These are phyloP conservation scores for Synergus gifuensis DNA, from an alignment of 2,888 invertebrate species.

Conservation along the genomic window DNA sequence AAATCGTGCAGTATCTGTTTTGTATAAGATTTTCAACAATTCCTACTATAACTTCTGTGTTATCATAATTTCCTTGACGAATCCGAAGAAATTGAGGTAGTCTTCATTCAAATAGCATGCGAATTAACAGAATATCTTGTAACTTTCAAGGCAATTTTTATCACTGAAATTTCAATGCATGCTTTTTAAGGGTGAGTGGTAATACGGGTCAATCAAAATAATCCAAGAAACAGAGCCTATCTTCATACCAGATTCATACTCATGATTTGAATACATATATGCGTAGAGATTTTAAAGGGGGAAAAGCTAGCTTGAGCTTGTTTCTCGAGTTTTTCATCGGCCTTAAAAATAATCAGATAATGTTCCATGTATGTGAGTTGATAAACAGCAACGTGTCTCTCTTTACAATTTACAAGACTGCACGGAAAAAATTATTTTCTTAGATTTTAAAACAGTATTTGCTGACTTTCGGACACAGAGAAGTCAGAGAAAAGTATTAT, in stretches of 20 bases:
- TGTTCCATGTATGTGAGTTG: neutral
- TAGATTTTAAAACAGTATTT: too few relatives aligned
- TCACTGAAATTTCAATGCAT: neutral
- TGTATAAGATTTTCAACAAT: neutral
- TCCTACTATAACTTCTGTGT: neutral
- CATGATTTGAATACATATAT: neutral
- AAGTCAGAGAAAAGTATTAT: too few relatives aligned
- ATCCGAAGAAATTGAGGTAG: neutral
- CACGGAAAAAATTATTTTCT: too few relatives aligned
- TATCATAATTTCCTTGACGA: neutral
- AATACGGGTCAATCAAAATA: neutral
- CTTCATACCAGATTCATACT: neutral
- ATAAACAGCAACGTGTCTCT: neutral
- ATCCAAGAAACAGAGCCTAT: neutral
- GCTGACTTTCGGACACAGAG: too few relatives aligned
- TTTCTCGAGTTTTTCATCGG: neutral
- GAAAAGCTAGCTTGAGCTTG: neutral
- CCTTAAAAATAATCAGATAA: neutral
- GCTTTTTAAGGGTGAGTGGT: neutral
- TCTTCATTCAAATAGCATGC: neutral
- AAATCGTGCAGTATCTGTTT: constrained; percentile 17
- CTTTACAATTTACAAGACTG: neutral
- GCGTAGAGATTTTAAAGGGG: neutral
- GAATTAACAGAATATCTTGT: neutral
- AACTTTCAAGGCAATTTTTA: neutral